Base-by-base conservation (phyloP, 2,797 vertebrate genomes). In the Spinibarbus caldwelli region DNA sequence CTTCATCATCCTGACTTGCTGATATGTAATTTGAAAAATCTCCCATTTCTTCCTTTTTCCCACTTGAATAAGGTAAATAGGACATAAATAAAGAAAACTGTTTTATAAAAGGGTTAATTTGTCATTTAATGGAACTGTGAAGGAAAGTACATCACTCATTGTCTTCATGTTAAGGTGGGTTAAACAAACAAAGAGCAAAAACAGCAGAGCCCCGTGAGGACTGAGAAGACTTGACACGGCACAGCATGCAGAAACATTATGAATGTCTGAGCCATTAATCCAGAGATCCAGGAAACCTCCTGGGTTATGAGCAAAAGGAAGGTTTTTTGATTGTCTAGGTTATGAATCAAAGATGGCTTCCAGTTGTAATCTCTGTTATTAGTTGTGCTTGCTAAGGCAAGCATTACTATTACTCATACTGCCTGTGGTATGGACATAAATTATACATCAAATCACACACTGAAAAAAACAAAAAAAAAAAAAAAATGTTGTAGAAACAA, bases 301-400 rank as follows among this genome's bases (percentile, higher is more conserved):
- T 43, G 79, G 64, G 70, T 72, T 88, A 88, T 86, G 8, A 36
- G 29, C 88, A 64, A 64, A 64, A 31, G 86, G 84, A 91, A 86
- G 83, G 88, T 90, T 88, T 88, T 88, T 82, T 88, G 47, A 86
- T 85, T 80, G 64, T 84, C 89, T 93, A 77, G 92, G 90, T 92
- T 90, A 92, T 90, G 88, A 88, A 92, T 80, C 87, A 89, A 86
- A 89, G 59, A 83, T 83, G 29, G 80, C 79, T 80, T 89, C 81
- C 80, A 83, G 89, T 75, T 86, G 57, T 85, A 52, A 81, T 73
- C 47, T 68, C 41, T 43, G 45, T 31, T 41, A 49, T 66, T 43
- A 62, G 52, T 41, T 36, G 52, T 71, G 38, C 68, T 45, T 6
- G 68, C 23, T 26, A 71, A 45, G 68, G 23, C 38, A 45, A 26